A percentile compares a stretch with the other conserved stretches of the same genome.
Evolutionary conservation across 37 sponge, comb jelly and placozoan genomes (phyloP).

Genomic region (Eunapius fragilis): DNA sequence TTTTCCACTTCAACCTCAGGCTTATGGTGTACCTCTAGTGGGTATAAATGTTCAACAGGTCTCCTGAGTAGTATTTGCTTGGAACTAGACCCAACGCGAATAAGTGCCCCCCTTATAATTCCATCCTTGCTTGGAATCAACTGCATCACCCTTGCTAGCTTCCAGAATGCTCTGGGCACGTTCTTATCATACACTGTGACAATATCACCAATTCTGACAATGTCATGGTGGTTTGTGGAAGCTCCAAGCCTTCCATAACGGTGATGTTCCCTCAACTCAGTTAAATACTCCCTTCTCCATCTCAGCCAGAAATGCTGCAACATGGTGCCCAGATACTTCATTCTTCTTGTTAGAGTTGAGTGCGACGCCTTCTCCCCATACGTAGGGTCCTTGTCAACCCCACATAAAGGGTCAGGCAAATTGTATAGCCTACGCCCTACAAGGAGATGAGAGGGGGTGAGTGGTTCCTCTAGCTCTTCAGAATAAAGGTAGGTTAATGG

Average conservation of each 20-base stretch:
- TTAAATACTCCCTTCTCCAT: conserved; percentile 30
- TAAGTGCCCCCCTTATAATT: conserved; percentile 30
- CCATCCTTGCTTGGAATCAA: conserved; percentile 32
- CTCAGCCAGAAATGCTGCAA: conserved; percentile 20
- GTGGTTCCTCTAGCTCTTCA: conserved; percentile 18
- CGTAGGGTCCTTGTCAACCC: background rate
- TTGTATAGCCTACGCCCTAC: conserved; percentile 1
- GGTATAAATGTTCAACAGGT: conserved; percentile 29
- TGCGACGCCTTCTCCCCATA: background rate
- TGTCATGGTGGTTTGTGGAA: background rate
- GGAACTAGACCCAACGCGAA: conserved; percentile 13
- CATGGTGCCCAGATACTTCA: background rate
- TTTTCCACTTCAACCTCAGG: background rate
- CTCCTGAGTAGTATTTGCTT: conserved; percentile 27
- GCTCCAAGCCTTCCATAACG: background rate
- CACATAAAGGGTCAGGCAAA: background rate
- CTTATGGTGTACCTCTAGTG: conserved; percentile 27
- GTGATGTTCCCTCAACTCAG: background rate
- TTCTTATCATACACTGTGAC: conserved; percentile 22
- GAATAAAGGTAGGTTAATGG: conserved; percentile 16
- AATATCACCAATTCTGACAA: conserved; percentile 18
- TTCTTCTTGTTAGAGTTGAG: background rate
- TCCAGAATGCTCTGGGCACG: conserved; percentile 24
- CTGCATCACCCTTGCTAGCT: conserved; percentile 21
- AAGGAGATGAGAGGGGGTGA: conserved; percentile 36